Evolutionary conservation across 2,888 invertebrate species (phyloP).

Genomic region (Artemia sp.): DNA sequence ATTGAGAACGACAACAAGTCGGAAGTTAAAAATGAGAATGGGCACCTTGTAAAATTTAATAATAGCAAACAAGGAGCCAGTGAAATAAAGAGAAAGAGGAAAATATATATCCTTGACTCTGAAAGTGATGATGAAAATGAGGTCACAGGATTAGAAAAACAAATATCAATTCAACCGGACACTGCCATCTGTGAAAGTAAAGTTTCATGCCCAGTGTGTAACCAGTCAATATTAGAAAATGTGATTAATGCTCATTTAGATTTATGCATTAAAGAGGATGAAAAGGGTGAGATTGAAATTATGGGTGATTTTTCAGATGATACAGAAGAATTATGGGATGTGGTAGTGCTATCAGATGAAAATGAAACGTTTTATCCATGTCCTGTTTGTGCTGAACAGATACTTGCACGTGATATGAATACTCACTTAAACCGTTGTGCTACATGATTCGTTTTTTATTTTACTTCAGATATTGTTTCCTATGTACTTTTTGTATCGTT

Average conservation of each 20-base stretch:
- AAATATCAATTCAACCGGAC: no score
- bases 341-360: neutral
- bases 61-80: no score
- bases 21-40: no score
- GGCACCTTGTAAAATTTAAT: no score
- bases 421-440: neutral
- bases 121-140: no score
- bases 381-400: neutral
- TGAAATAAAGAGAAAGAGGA: no score
- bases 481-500: no score
- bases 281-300: neutral
- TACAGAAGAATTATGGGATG: neutral
- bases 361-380: conserved; percentile 8
- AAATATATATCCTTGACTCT: no score
- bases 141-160: no score
- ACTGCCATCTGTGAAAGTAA: no score
- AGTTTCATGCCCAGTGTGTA: neutral
- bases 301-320: neutral
- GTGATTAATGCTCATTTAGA: neutral
- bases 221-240: neutral
- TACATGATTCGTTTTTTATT: neutral
- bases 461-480: no score
- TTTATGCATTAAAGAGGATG: neutral
- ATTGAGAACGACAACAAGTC: no score
- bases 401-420: conserved; percentile 6